Base-by-base conservation (phyloP, 2,113 vertebrate species). In the Colaptes auratus region DNA sequence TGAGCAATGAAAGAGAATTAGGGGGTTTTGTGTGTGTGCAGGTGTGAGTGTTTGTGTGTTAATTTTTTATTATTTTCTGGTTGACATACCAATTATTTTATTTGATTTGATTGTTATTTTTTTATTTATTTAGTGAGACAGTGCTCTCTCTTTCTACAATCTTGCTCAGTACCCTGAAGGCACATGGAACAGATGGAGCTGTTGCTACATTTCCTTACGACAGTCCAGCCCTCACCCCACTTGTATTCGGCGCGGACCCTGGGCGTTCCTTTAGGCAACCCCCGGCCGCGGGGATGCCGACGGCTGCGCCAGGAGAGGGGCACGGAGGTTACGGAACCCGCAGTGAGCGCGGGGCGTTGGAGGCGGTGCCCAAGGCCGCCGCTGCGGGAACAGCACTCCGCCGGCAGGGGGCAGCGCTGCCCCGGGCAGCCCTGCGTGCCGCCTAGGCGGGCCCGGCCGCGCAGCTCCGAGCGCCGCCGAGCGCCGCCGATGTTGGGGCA, bases 341-440 rank as follows among this genome's bases (percentile, higher is more conserved):
- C 18, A 13, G 35, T 6, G 30, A 14, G 33, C 14, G 15, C 25
- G 2, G 21, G 24, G 24, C 12, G 30, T 52, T 21, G 30, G 12
- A 10, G 46, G 58, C 11, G 6, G 6, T 8, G 30, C 14, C 28
- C 21, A 7, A 30, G 13, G 46, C 35, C 35, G 67, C 61, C 13
- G 30, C 36, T 9, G n/a, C 6, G 64, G 35, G n/a, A 46, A 60
- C 86, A 4, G 21, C 1, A 5, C 35, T 6, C 17, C 2, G 7
- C 42, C 27, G 72, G 52, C 82, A 94, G 90, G 86, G 77, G 90
- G 86, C 93, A 92, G 90, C 86, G 15, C 86, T 33, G 71, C 28
- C 19, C 44, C 89, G 70, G 56, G 77, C 60, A 56, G 69, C 44
- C 79, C 24, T 5, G 60, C 21, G 7, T n/a, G 7, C 48, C 23